Conservation (phyloP, 2,113 vertebrate genomes). For the Phyllostomus hastatus region DNA sequence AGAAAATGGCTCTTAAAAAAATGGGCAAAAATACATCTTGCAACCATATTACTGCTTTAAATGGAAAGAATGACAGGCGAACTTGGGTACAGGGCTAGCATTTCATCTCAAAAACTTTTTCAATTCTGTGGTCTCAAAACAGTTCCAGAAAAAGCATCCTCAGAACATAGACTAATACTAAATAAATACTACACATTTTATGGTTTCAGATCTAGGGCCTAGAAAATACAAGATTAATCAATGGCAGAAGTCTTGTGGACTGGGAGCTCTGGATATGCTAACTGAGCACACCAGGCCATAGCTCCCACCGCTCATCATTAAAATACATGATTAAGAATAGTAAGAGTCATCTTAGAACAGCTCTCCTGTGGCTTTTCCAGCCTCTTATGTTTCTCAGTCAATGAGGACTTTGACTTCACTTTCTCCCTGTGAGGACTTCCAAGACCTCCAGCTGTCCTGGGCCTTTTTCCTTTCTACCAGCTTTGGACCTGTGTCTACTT, state of each 20-base stretch:
- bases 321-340: background rate
- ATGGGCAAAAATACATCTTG: conserved; percentile 63
- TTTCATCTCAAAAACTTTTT: conserved; percentile 63
- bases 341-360: background rate
- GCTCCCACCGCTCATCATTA: background rate
- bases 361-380: background rate
- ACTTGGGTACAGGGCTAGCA: conserved; percentile 48
- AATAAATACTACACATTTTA: conserved; percentile 68
- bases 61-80: conserved; percentile 63
- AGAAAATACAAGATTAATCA: conserved; percentile 45
- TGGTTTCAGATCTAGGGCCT: conserved; percentile 49
- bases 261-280: background rate
- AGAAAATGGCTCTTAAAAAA: conserved; percentile 64
- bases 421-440: background rate
- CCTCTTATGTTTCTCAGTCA: background rate
- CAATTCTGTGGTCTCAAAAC: conserved; percentile 63
- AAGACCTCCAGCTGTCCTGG: background rate
- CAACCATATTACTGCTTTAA: conserved; percentile 62
- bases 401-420: background rate
- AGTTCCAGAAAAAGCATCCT: conserved; percentile 70
- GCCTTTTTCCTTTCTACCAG: background rate
- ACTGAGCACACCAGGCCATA: background rate
- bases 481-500: background rate
- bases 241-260: background rate
- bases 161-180: conserved; percentile 64